Base-by-base conservation (phyloP, 2,888 invertebrate genomes). In the Cantharis rustica region DNA sequence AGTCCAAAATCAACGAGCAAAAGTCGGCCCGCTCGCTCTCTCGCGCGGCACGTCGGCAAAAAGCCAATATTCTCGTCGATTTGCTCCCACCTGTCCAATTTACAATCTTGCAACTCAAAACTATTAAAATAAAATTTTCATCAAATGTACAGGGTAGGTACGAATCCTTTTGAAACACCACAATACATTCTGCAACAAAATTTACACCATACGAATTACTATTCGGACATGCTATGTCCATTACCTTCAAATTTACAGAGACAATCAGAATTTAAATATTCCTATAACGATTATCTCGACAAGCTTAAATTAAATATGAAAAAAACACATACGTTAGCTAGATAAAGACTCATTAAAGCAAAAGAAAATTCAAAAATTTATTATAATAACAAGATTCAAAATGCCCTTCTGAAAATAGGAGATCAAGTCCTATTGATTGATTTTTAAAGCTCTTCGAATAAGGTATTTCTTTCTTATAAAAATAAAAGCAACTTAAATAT, bases 121-220 rank as follows among this genome's bases (percentile, higher is more conserved):
- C n/a, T n/a, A n/a, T n/a, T n/a, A n/a, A n/a, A n/a, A n/a, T n/a
- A n/a, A n/a, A n/a, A n/a, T n/a, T n/a, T n/a, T n/a, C n/a, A n/a
- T n/a, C n/a, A n/a, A n/a, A n/a, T n/a, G n/a, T n/a, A n/a, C n/a
- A n/a, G n/a, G n/a, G n/a, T n/a, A n/a, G n/a, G n/a, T n/a, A n/a
- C n/a, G n/a, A n/a, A n/a, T n/a, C n/a, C n/a, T n/a, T n/a, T n/a
- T n/a, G n/a, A n/a, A n/a, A n/a, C n/a, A n/a, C n/a, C n/a, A n/a
- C n/a, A n/a, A 76, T 78, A 0, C 84, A 85, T 77, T 75, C 79
- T 7, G 76, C 81, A 2, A 85, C 83, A 0, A 79, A 80, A 13
- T 83, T 75, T 27, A 77, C 81, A 2, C 84, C 84, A 10, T 80
- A 81, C 61, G 82, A 84, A 81, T 66, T 84, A 69, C 62, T 83